phyloP scores from a whole-genome alignment of 2,113 vertebrate genomes.

The Hassar affinis region DNA sequence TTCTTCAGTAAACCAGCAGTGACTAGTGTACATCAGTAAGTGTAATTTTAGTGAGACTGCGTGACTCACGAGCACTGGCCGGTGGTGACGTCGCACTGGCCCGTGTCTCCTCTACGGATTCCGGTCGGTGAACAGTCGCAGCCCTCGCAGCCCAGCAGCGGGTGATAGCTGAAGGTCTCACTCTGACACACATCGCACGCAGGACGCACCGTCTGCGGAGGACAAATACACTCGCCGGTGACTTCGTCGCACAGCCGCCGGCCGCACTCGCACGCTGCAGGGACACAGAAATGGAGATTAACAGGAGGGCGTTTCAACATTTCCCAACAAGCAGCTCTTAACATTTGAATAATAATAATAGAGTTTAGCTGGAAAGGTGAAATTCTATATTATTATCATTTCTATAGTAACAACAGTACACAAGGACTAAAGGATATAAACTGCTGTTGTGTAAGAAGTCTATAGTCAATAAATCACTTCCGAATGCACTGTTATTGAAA shows the following conservation, averaged over 20 bases:
- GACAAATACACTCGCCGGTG: conserved; percentile 87
- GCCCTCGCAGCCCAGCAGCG: conserved; percentile 81
- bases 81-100: conserved; percentile 73
- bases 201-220: conserved; percentile 81
- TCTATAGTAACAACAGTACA: neutral
- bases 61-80: conserved; percentile 87
- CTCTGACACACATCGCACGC: conserved; percentile 78
- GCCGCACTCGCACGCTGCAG: conserved; percentile 82
- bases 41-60: too few species aligned
- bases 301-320: neutral
- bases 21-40: too few species aligned
- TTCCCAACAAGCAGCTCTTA: neutral
- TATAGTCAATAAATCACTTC: too few species aligned
- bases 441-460: too few species aligned
- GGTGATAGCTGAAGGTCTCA: conserved; percentile 85
- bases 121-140: conserved; percentile 85
- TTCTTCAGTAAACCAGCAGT: too few species aligned
- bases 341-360: neutral
- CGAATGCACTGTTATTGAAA: neutral
- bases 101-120: conserved; percentile 46
- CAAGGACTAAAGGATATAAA: neutral
- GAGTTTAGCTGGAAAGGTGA: neutral
- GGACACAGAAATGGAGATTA: neutral
- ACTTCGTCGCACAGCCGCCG: conserved; percentile 80
- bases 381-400: neutral